Percentiles rank a stretch among this genome's conserved stretches.
Conservation (phyloP, 1,140 invertebrate genomes). For the Phymorhynchus buccinoides region DNA sequence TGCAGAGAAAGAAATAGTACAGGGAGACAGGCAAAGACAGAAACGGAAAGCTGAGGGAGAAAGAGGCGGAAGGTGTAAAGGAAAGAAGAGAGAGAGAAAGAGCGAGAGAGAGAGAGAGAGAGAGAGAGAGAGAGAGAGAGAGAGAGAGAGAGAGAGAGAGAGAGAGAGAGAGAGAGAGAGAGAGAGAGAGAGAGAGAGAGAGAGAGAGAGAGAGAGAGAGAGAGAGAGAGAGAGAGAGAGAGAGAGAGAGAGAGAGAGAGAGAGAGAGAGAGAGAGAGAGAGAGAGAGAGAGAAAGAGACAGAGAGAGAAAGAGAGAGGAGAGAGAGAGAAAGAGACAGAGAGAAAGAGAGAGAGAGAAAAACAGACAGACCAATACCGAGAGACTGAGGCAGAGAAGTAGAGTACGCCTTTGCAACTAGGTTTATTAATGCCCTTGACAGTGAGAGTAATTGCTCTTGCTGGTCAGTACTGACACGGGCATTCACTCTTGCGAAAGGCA, state of each 20-base stretch:
- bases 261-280: conserved; percentile 13
- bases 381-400: too few species aligned
- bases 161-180: neutral
- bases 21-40: neutral
- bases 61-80: neutral
- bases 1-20: neutral
- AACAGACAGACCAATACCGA: neutral
- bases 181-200: conserved; percentile 12
- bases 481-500: too few species aligned
- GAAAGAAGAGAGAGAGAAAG: neutral
- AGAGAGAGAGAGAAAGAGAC: neutral
- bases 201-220: neutral
- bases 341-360: neutral
- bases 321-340: neutral
- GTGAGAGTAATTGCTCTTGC: too few species aligned
- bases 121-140: neutral
- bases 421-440: too few species aligned
- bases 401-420: too few species aligned
- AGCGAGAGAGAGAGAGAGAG: neutral
- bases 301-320: neutral
- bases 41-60: neutral
- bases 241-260: neutral
- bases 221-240: neutral
- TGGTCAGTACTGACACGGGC: too few species aligned
- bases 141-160: neutral